Conservation (phyloP, 2,113 vertebrate species). For the Apodemus speciosus region DNA sequence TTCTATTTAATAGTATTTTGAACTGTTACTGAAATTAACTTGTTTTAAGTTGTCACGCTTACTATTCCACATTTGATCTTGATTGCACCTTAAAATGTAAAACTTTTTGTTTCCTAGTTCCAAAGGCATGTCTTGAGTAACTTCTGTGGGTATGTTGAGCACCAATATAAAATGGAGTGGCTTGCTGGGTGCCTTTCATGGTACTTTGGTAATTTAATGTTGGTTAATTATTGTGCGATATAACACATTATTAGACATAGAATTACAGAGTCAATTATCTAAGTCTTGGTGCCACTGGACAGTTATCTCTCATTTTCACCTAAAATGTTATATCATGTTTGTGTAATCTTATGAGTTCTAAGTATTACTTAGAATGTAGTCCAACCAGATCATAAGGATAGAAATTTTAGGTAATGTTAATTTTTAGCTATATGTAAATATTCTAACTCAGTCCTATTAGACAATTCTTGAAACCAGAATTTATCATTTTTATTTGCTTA, state of each 20-base stretch:
- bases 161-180: background rate
- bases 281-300: background rate
- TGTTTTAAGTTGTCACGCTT: conserved; percentile 48
- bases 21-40: background rate
- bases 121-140: background rate
- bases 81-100: background rate
- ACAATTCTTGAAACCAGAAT: conserved; percentile 47
- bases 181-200: background rate
- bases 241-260: background rate
- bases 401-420: background rate
- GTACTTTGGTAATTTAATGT: background rate
- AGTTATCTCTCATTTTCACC: background rate
- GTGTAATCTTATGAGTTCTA: background rate
- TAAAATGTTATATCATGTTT: conserved; percentile 4
- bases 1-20: background rate
- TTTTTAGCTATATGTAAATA: conserved; percentile 11
- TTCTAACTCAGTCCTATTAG: conserved; percentile 17
- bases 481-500: conserved; percentile 50
- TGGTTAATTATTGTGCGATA: background rate
- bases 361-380: background rate
- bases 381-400: background rate
- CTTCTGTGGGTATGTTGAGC: background rate
- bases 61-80: background rate
- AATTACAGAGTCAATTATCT: background rate
- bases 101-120: background rate